Evolutionary conservation across 2,888 invertebrate genomes (phyloP).

Genomic region (Sminthurides aquaticus): DNA sequence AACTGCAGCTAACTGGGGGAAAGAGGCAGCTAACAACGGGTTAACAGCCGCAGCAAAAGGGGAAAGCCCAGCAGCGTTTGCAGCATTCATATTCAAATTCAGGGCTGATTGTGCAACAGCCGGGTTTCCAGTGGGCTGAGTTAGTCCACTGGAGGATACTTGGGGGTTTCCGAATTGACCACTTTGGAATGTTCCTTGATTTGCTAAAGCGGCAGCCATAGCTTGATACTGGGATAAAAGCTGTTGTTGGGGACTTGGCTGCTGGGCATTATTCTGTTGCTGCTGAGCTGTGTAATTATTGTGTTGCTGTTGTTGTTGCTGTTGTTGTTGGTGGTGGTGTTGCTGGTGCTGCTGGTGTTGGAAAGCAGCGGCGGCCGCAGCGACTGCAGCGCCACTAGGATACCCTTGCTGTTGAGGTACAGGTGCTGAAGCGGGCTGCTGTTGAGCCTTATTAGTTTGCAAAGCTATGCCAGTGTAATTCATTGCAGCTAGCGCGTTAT

Average conservation of each 20-base stretch:
- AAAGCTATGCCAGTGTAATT: slow-evolving; percentile 64
- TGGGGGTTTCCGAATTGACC: slow-evolving; percentile 27
- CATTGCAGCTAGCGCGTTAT: slow-evolving; percentile 55
- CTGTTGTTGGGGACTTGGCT: slow-evolving; percentile 34
- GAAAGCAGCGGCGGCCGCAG: slow-evolving; percentile 19
- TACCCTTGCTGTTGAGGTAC: slow-evolving; percentile 19
- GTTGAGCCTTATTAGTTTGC: slow-evolving; percentile 48
- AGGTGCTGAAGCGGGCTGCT: slow-evolving; percentile 21
- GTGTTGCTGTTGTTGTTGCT: slow-evolving; percentile 37
- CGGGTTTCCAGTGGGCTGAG: slow-evolving; percentile 13
- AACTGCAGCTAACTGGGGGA: slow-evolving; percentile 42
- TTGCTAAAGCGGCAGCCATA: slow-evolving; percentile 42
- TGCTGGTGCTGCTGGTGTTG: slow-evolving; percentile 30
- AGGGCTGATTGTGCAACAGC: slow-evolving; percentile 4
- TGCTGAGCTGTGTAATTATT: slow-evolving; percentile 31
- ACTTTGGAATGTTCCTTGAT: slow-evolving; percentile 35
- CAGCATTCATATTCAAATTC: slow-evolving; percentile 28
- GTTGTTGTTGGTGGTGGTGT: slow-evolving; percentile 32
- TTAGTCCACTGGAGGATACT: slow-evolving; percentile 28
- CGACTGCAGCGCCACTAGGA: slow-evolving; percentile 9
- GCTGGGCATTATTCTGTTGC: slow-evolving; percentile 34
- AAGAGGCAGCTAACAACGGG: slow-evolving; percentile 39
- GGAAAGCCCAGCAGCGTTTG: slow-evolving; percentile 28
- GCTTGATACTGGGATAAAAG: slow-evolving; percentile 40
- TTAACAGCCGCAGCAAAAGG: slow-evolving; percentile 40